phyloP scores from a whole-genome alignment of 2,888 invertebrate species.

The Agonopterix heracliana region DNA sequence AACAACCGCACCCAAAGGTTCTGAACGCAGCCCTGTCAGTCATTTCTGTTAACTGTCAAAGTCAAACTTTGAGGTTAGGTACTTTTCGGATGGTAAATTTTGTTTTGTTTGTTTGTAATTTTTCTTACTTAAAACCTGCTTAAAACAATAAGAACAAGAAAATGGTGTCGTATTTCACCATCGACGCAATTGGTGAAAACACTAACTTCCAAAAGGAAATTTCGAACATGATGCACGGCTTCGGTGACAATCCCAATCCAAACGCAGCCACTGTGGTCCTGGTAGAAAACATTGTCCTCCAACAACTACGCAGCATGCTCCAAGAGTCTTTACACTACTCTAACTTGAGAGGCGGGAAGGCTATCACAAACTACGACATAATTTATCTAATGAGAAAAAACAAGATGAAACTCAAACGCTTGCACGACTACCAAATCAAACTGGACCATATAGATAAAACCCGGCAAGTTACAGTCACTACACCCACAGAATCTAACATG shows the following conservation, averaged over 20 bases:
- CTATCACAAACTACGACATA: constrained; percentile 78
- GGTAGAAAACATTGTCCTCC: constrained; percentile 88
- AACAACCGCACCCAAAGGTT: too few relatives aligned
- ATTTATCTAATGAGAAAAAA: constrained; percentile 90
- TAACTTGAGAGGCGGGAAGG: constrained; percentile 77
- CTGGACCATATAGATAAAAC: constrained; percentile 66
- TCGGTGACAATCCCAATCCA: constrained; percentile 91
- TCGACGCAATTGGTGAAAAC: constrained; percentile 47
- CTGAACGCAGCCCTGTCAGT: too few relatives aligned
- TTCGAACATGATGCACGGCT: constrained; percentile 93
- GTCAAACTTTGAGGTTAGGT: too few relatives aligned
- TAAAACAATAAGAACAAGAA: not conserved
- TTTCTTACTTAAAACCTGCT: too few relatives aligned
- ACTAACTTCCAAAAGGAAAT: constrained; percentile 81
- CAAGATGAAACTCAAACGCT: constrained; percentile 83
- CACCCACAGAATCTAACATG: constrained; percentile 36
- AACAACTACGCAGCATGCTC: constrained; percentile 87
- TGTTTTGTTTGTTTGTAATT: too few relatives aligned
- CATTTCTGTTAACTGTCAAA: too few relatives aligned
- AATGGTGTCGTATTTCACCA: constrained; percentile 62
- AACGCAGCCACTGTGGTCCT: constrained; percentile 87
- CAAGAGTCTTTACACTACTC: constrained; percentile 84
- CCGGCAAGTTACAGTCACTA: constrained; percentile 28
- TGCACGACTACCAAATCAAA: constrained; percentile 83
- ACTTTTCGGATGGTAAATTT: too few relatives aligned